A percentile compares a stretch with the other conserved stretches of the same genome.
These are phyloP conservation scores for Notodonta dromedarius DNA, from an alignment of 2,888 invertebrate species.

Conservation along the genomic window DNA sequence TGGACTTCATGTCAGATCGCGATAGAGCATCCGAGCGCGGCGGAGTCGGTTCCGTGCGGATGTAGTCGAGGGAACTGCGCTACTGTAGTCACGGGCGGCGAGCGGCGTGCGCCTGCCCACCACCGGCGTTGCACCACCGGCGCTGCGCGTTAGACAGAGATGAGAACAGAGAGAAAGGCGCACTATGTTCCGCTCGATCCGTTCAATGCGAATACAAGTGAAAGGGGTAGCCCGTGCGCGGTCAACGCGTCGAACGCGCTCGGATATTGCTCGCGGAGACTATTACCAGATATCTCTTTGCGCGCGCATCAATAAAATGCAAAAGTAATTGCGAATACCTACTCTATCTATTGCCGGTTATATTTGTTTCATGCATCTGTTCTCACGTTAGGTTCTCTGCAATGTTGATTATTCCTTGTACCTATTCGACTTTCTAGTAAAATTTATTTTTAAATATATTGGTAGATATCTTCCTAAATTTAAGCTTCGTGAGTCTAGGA, in stretches of 20 bases:
- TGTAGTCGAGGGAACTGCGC: slow-evolving; percentile 74
- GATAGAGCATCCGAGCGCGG: slow-evolving; percentile 73
- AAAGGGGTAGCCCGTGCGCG: slow-evolving; percentile 79
- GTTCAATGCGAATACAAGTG: slow-evolving; percentile 78
- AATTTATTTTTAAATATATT: not conserved
- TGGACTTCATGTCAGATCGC: slow-evolving; percentile 87
- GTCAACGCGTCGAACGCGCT: slow-evolving; percentile 65
- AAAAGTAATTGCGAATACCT: slow-evolving; percentile 37
- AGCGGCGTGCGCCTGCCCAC: slow-evolving; percentile 67
- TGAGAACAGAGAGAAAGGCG: slow-evolving; percentile 80
- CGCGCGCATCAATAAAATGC: slow-evolving; percentile 37
- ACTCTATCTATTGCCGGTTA: slow-evolving; percentile 34
- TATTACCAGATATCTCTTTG: slow-evolving; percentile 55
- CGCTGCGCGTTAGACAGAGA: slow-evolving; percentile 76
- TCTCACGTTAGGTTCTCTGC: slow-evolving; percentile 13
- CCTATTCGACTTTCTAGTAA: slow-evolving; percentile 21
- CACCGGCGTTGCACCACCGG: slow-evolving; percentile 62
- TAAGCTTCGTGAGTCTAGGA: not conserved
- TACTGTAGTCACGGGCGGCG: slow-evolving; percentile 72
- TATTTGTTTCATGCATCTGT: not conserved
- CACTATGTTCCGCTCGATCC: slow-evolving; percentile 75
- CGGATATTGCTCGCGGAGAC: slow-evolving; percentile 54
- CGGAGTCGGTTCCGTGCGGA: slow-evolving; percentile 76
- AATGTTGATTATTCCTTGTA: slow-evolving; percentile 9
- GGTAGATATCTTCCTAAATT: not conserved